Percentiles rank a stretch among this genome's conserved stretches.
Conservation (phyloP, 1,140 invertebrate genomes). For the Trichoplusia ni region DNA sequence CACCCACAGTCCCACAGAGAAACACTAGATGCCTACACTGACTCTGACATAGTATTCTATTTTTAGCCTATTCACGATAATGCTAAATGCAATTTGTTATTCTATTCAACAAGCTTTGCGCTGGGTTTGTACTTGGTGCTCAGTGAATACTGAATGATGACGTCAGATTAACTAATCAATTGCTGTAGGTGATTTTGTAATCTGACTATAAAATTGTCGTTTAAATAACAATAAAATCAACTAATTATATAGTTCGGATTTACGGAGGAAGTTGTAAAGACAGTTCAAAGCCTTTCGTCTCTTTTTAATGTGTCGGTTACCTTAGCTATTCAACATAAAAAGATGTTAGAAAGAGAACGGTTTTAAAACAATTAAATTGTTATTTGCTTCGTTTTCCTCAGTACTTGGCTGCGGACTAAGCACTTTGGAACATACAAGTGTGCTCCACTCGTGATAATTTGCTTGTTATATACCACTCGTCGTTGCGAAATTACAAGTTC, state of each 20-base stretch:
- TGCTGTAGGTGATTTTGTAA: not conserved
- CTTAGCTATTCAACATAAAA: not conserved
- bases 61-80: slow-evolving; percentile 32
- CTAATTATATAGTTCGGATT: not conserved
- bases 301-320: not conserved
- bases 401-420: not conserved
- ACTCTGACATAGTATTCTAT: slow-evolving; percentile 27
- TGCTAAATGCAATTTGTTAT: slow-evolving; percentile 28
- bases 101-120: slow-evolving; percentile 11
- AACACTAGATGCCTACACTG: not conserved
- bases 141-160: slow-evolving; percentile 21
- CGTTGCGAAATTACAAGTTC: not conserved
- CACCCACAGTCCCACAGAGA: slow-evolving; percentile 23
- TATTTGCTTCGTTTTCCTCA: not conserved
- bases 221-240: slow-evolving; percentile 19
- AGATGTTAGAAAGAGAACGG: not conserved
- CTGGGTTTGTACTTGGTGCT: too few relatives aligned
- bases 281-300: slow-evolving; percentile 16
- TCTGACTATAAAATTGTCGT: slow-evolving; percentile 12
- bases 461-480: not conserved
- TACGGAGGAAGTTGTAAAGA: slow-evolving; percentile 14
- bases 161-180: not conserved
- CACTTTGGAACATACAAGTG: not conserved
- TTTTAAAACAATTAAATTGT: not conserved
- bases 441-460: slow-evolving; percentile 5